Percentiles rank a stretch among this genome's conserved stretches.
These are phyloP conservation scores for Taurulus bubalis DNA, from an alignment of 2,113 vertebrate genomes.

Conservation along the genomic window DNA sequence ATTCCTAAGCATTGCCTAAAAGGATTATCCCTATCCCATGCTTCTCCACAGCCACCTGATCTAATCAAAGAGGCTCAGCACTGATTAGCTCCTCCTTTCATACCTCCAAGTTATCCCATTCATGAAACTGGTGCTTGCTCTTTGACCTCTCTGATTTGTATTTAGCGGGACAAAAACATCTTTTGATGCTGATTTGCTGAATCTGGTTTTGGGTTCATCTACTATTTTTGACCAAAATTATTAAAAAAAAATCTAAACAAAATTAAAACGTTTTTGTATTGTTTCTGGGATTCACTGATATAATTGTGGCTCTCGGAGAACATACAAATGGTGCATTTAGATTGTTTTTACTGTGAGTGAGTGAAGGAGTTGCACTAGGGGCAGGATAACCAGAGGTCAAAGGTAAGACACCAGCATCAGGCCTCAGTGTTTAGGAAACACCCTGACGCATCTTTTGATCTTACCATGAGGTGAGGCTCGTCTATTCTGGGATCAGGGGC, in stretches of 20 bases:
- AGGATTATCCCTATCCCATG: conserved; percentile 74
- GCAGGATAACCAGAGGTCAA: conserved; percentile 19
- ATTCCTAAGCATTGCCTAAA: conserved; percentile 58
- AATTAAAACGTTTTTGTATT: too few species aligned
- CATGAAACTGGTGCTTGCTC: conserved; percentile 33
- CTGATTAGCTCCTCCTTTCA: conserved; percentile 47
- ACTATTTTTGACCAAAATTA: too few species aligned
- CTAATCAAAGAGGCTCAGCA: conserved; percentile 56
- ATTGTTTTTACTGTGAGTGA: neutral
- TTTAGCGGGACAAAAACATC: neutral
- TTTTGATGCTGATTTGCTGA: too few species aligned
- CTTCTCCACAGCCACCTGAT: conserved; percentile 41
- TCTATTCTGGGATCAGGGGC: neutral
- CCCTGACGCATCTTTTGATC: neutral
- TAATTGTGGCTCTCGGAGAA: too few species aligned
- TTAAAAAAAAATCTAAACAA: too few species aligned
- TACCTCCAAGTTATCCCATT: conserved; percentile 53
- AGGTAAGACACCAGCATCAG: conserved; percentile 12
- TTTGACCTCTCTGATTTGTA: conserved; percentile 12
- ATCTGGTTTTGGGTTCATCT: too few species aligned
- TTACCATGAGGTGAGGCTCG: conserved; percentile 1
- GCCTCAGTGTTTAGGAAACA: neutral
- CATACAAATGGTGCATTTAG: too few species aligned
- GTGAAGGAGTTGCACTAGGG: neutral
- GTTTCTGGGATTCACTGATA: too few species aligned